Evolutionary conservation across 2,113 vertebrate genomes (phyloP).

Genomic region (Pangasianodon gigas): DNA sequence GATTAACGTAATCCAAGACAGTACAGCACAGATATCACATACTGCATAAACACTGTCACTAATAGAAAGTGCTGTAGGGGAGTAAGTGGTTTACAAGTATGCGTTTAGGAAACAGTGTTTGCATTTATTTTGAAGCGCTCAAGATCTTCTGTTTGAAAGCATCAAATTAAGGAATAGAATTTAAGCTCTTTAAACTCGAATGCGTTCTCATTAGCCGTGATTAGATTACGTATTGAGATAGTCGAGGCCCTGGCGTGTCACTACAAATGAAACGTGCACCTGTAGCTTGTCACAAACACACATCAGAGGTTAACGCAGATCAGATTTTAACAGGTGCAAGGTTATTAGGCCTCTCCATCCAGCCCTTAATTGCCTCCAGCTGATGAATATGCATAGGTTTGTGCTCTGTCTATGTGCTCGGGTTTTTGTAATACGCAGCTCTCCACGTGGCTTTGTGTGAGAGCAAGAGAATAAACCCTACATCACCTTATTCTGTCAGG

Average conservation of each 20-base stretch:
- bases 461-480: constrained; percentile 31
- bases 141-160: not conserved
- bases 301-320: constrained; percentile 59
- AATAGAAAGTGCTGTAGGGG: not conserved
- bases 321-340: constrained; percentile 69
- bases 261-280: constrained; percentile 47
- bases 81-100: not conserved
- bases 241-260: constrained; percentile 14
- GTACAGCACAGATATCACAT: not conserved
- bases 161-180: not conserved
- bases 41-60: not conserved
- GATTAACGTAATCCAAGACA: not conserved
- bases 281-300: constrained; percentile 45
- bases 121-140: not conserved
- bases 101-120: not conserved
- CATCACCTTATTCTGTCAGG: constrained; percentile 44
- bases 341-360: constrained; percentile 64
- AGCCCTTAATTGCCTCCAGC: constrained; percentile 56
- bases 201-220: constrained; percentile 33
- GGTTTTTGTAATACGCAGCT: constrained; percentile 46
- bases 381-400: constrained; percentile 70
- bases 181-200: constrained; percentile 18
- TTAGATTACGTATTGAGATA: constrained; percentile 1
- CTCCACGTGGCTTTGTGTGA: constrained; percentile 48
- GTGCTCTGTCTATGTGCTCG: constrained; percentile 38